A percentile compares a stretch with the other conserved stretches of the same genome.
Evolutionary conservation across 2,113 vertebrate genomes (phyloP).

Genomic region (Hippopotamus amphibius): DNA sequence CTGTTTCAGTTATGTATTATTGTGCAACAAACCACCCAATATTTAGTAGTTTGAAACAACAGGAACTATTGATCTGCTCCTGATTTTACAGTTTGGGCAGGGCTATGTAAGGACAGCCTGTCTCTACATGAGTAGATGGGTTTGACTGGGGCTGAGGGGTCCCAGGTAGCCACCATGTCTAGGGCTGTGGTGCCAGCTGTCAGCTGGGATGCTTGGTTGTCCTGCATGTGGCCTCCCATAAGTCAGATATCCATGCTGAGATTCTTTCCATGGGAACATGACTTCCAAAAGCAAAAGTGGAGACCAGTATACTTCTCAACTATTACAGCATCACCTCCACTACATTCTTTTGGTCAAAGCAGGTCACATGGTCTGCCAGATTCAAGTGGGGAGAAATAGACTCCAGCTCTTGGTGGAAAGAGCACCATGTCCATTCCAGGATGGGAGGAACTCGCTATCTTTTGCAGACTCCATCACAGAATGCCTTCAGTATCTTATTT

Average conservation of each 20-base stretch:
- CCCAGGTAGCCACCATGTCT: neutral
- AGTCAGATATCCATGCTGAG: neutral
- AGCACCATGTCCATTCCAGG: neutral
- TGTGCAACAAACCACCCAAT: neutral
- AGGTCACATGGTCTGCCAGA: neutral
- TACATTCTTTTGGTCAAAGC: neutral
- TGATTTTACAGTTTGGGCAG: neutral
- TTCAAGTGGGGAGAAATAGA: neutral
- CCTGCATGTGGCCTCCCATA: neutral
- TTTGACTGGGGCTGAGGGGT: neutral
- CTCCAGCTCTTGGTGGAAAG: neutral
- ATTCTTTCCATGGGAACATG: neutral
- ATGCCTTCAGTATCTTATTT: neutral
- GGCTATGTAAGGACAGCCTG: neutral
- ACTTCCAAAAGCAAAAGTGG: conserved; percentile 50
- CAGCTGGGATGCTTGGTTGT: neutral
- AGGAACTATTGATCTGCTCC: neutral
- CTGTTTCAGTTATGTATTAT: neutral
- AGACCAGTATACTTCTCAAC: neutral
- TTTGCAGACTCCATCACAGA: neutral
- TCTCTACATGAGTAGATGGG: neutral
- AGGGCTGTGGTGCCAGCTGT: neutral
- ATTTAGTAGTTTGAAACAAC: neutral
- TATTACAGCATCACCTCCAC: neutral
- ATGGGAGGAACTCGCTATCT: neutral